phyloP scores from a whole-genome alignment of 2,113 vertebrate genomes.

The zebrafish (Danio rerio) region GRCz12tu NC_133195.1:55154001-55154500 shows the following conservation, averaged over 20 bases:
- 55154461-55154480: no score
- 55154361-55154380: no score
- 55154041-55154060: no score
- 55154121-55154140: slow-evolving; percentile 76
- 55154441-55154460: no score
- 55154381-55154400: background rate
- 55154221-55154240: slow-evolving; percentile 78
- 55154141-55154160: slow-evolving; percentile 86
- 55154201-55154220: slow-evolving; percentile 70
- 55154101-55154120: background rate
- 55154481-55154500: no score
- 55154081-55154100: background rate
- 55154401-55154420: no score
- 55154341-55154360: background rate
- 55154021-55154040: no score
- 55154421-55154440: no score
- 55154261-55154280: slow-evolving; percentile 74
- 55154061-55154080: background rate
- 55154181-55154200: slow-evolving; percentile 74
- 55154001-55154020: background rate
- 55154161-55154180: slow-evolving; percentile 86
- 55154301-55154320: background rate
- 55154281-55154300: no score
- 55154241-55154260: slow-evolving; percentile 73
- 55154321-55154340: background rate